Evolutionary conservation across 2,888 invertebrate species (phyloP).

Genomic region (Morpho achilles): DNA sequence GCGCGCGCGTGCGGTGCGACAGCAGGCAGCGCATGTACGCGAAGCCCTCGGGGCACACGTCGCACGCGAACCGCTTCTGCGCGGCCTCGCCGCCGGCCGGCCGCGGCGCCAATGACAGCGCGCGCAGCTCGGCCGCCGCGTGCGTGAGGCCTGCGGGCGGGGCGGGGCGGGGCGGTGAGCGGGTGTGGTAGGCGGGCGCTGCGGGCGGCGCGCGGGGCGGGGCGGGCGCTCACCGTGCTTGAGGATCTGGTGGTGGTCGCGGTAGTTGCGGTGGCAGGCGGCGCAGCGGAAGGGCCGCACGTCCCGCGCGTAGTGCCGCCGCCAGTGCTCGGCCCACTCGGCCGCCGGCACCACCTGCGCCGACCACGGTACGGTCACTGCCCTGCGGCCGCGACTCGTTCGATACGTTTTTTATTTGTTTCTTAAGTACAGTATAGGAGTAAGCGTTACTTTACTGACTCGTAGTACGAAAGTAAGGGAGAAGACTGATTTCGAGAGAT

Average conservation of each 20-base stretch:
- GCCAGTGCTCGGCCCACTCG: slow-evolving; percentile 59
- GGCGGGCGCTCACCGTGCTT: slow-evolving; percentile 51
- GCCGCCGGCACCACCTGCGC: slow-evolving; percentile 36
- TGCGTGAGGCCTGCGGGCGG: slow-evolving; percentile 48
- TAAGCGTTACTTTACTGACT: too few relatives aligned
- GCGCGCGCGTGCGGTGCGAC: slow-evolving; percentile 57
- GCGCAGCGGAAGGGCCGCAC: slow-evolving; percentile 65
- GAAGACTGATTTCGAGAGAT: too few relatives aligned
- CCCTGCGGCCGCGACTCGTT: neutral
- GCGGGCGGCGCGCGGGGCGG: too few relatives aligned
- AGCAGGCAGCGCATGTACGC: slow-evolving; percentile 64
- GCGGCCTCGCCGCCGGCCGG: slow-evolving; percentile 28
- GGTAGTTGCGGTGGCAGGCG: slow-evolving; percentile 66
- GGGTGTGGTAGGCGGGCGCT: too few relatives aligned
- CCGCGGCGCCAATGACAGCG: slow-evolving; percentile 20
- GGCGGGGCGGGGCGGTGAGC: too few relatives aligned
- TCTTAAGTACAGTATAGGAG: too few relatives aligned
- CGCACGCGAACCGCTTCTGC: slow-evolving; percentile 63
- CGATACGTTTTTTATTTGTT: too few relatives aligned
- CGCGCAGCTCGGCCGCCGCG: slow-evolving; percentile 32
- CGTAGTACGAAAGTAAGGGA: too few relatives aligned
- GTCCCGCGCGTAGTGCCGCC: slow-evolving; percentile 63
- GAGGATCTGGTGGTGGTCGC: slow-evolving; percentile 59
- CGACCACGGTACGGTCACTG: neutral
- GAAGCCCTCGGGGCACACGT: slow-evolving; percentile 67